Evolutionary conservation across 2,797 vertebrate species (phyloP), one percentile per base, ranked within the genome.

Genomic region (Sphaeramia orbicularis): DNA sequence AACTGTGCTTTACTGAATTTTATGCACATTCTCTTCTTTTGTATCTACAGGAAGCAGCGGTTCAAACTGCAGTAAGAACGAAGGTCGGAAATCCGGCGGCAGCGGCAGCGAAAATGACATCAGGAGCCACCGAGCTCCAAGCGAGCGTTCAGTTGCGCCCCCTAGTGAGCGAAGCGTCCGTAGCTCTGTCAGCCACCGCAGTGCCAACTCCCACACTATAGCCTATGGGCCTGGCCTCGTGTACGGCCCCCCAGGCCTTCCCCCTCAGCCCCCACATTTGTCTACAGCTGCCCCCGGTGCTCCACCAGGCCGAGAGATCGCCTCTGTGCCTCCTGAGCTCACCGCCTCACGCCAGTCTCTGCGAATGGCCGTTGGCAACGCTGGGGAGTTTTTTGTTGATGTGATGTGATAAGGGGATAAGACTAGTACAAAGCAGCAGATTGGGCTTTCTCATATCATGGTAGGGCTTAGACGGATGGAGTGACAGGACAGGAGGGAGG

Each of bases 331-430:
- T 81, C 96, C 97, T 0, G 97, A 99, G 96, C 95, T 99, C 88
- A 97, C 96, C 4, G 97, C 95, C 80, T 99, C 98, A 68, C 97
- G 98, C 89, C 97, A 99, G 93, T 99, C 98, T 72, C 96, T 99
- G 93, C 96, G 96, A 91, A 96, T 97, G 95, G 97, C 98, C 15
- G 97, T 99, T 93, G 97, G 97, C 86, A 99, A 97, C 77, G 96
- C 97, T 49, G 98, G 98, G 91, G 98, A 99, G 92, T 99, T 98
- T 92, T 99, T 99, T 88, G 97, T 99, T 60, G 98, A 99, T 91
- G 97, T 99, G 90, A 99, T 99, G 98, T 99, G 96, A 97, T 50
- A 4, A 18, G 27, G 54, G 63, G 54, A 10, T 45, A 32, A 56
- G 77, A 42, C 1, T 36, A 49, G 65, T 53, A 55, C 52, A 59